phyloP scores from a whole-genome alignment of 2,797 vertebrate species.

The Eleutherodactylus coqui region DNA sequence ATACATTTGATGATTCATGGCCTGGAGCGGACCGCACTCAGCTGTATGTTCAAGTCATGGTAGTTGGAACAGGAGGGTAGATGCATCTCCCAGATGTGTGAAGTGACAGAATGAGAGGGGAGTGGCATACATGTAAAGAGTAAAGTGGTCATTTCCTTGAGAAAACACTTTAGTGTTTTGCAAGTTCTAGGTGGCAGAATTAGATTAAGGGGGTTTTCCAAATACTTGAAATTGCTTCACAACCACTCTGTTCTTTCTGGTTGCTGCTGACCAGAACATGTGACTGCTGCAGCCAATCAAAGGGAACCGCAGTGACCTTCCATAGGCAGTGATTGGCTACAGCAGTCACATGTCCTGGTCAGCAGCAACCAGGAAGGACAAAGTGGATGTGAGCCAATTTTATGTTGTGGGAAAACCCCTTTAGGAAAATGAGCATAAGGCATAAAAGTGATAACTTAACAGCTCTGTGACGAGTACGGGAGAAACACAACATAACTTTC shows the following conservation, averaged over 20 bases:
- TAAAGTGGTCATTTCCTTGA: conserved; percentile 44
- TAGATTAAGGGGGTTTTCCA: too few relatives aligned
- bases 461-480: background rate
- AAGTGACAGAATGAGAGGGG: conserved; percentile 18
- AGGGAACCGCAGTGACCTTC: too few relatives aligned
- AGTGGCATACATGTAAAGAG: conserved; percentile 1
- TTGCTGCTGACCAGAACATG: too few relatives aligned
- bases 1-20: conserved; percentile 52
- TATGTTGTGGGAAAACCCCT: too few relatives aligned
- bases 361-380: too few relatives aligned
- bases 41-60: conserved; percentile 21
- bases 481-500: background rate
- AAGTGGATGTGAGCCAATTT: too few relatives aligned
- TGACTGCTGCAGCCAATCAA: too few relatives aligned
- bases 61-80: background rate
- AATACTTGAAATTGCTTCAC: too few relatives aligned
- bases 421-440: conserved; percentile 6
- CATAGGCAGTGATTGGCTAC: too few relatives aligned
- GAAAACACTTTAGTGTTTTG: conserved; percentile 31
- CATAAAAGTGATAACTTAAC: background rate
- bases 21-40: conserved; percentile 5
- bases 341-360: too few relatives aligned
- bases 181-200: conserved; percentile 18
- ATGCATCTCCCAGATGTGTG: conserved; percentile 27
- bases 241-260: too few relatives aligned